Evolutionary conservation across 2,797 vertebrate species (phyloP).

Genomic region (Bryconaethiops microstoma): DNA sequence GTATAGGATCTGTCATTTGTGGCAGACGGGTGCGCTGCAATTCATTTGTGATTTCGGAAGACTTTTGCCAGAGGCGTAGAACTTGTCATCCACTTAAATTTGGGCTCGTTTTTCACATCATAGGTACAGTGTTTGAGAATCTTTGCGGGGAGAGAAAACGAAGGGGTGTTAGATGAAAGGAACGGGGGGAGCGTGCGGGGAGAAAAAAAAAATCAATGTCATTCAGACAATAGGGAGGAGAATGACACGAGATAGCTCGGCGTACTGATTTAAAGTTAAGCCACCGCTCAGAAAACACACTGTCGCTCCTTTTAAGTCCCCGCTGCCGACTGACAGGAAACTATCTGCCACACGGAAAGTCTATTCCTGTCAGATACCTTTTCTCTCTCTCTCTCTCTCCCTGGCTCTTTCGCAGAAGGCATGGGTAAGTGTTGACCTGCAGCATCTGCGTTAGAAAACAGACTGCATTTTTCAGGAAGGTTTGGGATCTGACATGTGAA

Average conservation of each 20-base stretch:
- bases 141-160: slow-evolving; percentile 23
- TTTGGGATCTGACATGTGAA: slow-evolving; percentile 50
- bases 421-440: slow-evolving; percentile 46
- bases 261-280: slow-evolving; percentile 74
- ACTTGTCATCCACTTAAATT: slow-evolving; percentile 65
- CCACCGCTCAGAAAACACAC: slow-evolving; percentile 66
- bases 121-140: slow-evolving; percentile 37
- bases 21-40: slow-evolving; percentile 58
- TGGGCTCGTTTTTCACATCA: slow-evolving; percentile 49
- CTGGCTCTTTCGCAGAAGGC: slow-evolving; percentile 39
- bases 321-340: slow-evolving; percentile 70
- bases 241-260: slow-evolving; percentile 71
- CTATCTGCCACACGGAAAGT: slow-evolving; percentile 56
- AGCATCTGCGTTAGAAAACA: slow-evolving; percentile 41
- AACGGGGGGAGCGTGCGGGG: slow-evolving; percentile 19
- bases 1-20: slow-evolving; percentile 75
- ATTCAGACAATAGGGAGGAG: slow-evolving; percentile 70
- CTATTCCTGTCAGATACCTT: slow-evolving; percentile 33
- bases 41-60: slow-evolving; percentile 76
- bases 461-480: slow-evolving; percentile 35
- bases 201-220: slow-evolving; percentile 68
- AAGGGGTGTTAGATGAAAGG: slow-evolving; percentile 38
- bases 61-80: slow-evolving; percentile 64
- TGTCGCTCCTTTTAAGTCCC: slow-evolving; percentile 66
- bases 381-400: slow-evolving; percentile 14